phyloP scores from a whole-genome alignment of 2,113 vertebrate species.

The Myodes glareolus region DNA sequence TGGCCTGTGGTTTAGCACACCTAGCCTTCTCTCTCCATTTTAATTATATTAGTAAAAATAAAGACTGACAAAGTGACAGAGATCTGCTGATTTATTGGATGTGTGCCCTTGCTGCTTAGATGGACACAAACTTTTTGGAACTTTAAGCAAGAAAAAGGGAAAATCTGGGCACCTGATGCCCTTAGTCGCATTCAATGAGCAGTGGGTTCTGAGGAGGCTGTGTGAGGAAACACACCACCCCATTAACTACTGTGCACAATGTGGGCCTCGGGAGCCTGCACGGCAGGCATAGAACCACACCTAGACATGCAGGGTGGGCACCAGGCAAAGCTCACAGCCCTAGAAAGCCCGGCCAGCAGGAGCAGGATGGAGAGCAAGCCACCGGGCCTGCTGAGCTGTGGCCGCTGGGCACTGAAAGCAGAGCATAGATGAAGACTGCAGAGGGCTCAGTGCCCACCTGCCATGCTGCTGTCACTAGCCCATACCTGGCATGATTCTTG shows the following conservation, averaged over 20 bases:
- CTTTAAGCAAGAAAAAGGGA: neutral
- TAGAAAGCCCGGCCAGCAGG: neutral
- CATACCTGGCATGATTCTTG: neutral
- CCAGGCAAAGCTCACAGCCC: neutral
- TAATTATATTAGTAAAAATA: conserved; percentile 70
- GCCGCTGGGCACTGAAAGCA: neutral
- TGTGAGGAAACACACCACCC: neutral
- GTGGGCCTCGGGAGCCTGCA: neutral
- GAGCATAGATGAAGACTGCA: neutral
- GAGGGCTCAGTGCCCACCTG: neutral
- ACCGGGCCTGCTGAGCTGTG: neutral
- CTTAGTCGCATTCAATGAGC: neutral
- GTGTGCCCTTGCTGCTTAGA: neutral
- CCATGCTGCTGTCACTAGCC: neutral
- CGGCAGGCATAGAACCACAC: accelerated
- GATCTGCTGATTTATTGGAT: conserved; percentile 27
- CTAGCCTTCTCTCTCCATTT: neutral
- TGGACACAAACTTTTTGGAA: neutral
- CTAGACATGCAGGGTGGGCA: accelerated
- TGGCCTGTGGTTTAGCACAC: neutral
- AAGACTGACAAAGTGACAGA: conserved; percentile 46
- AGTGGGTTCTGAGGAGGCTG: neutral
- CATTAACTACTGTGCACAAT: accelerated
- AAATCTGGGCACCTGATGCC: no score
- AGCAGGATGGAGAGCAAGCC: conserved; percentile 7